These are phyloP conservation scores for Redunca redunca DNA, from an alignment of 2,113 vertebrate species.

Conservation along the genomic window DNA sequence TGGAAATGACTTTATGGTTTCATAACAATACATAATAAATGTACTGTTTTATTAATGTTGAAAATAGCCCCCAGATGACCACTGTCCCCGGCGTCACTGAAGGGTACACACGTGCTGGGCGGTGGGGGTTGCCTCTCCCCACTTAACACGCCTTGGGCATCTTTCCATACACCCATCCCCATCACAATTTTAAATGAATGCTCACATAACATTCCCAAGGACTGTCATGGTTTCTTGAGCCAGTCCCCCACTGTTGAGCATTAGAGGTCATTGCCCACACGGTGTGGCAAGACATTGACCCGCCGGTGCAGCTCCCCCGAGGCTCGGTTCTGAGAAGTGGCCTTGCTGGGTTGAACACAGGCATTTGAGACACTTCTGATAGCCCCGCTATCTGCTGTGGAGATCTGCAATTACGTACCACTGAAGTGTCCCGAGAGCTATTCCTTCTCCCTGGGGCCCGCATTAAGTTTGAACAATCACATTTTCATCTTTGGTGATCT, in stretches of 20 bases:
- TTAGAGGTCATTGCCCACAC: neutral
- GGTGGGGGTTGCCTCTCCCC: fast-evolving
- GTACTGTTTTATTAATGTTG: neutral
- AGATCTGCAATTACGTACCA: neutral
- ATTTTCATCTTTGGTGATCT: neutral
- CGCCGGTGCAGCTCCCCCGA: fast-evolving
- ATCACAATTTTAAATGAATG: neutral
- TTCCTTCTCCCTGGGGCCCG: neutral
- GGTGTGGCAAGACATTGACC: neutral
- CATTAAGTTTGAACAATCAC: neutral
- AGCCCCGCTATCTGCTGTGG: neutral
- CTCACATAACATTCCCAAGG: neutral
- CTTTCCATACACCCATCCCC: fast-evolving
- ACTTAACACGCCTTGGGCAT: fast-evolving
- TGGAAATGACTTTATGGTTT: neutral
- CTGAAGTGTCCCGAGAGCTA: neutral
- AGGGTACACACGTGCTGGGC: fast-evolving
- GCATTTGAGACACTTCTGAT: neutral
- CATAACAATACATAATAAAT: neutral
- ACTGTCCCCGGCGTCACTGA: neutral
- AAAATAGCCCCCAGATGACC: neutral
- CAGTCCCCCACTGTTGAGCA: neutral
- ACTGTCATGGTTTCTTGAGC: neutral
- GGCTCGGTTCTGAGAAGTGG: neutral
- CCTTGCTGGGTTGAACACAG: fast-evolving